phyloP scores from a whole-genome alignment of 1,140 invertebrate species.

The Brachystomella parvula region DNA sequence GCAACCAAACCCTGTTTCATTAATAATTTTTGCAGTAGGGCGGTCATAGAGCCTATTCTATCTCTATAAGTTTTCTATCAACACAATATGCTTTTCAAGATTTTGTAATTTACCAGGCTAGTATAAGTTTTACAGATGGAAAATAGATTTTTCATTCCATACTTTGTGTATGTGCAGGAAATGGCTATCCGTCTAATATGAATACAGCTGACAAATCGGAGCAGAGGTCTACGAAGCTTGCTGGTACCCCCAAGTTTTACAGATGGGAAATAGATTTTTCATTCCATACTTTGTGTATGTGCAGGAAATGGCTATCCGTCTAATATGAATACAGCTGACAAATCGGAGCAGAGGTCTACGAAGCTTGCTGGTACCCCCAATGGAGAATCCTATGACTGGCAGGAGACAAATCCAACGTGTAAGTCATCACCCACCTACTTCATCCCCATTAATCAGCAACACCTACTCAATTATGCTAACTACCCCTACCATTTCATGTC shows the following conservation, averaged over 20 bases:
- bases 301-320: conserved; percentile 58
- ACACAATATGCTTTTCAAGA: not conserved
- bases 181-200: conserved; percentile 54
- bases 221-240: conserved; percentile 53
- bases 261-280: not conserved
- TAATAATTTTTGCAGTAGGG: not conserved
- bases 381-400: conserved; percentile 41
- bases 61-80: not conserved
- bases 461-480: too few relatives aligned
- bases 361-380: conserved; percentile 44
- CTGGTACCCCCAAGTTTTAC: conserved; percentile 37
- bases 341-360: conserved; percentile 59
- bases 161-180: conserved; percentile 46
- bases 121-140: not conserved
- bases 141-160: not conserved
- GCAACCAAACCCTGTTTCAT: not conserved
- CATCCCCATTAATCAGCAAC: conserved; percentile 18
- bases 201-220: conserved; percentile 63
- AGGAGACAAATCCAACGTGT: conserved; percentile 35
- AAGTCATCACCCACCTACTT: conserved; percentile 35
- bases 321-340: conserved; percentile 57
- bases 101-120: not conserved
- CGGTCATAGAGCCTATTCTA: too few relatives aligned
- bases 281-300: conserved; percentile 24
- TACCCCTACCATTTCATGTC: too few relatives aligned